Evolutionary conservation across 1,140 invertebrate species (phyloP).

Genomic region (Drosophila paulistorum): DNA sequence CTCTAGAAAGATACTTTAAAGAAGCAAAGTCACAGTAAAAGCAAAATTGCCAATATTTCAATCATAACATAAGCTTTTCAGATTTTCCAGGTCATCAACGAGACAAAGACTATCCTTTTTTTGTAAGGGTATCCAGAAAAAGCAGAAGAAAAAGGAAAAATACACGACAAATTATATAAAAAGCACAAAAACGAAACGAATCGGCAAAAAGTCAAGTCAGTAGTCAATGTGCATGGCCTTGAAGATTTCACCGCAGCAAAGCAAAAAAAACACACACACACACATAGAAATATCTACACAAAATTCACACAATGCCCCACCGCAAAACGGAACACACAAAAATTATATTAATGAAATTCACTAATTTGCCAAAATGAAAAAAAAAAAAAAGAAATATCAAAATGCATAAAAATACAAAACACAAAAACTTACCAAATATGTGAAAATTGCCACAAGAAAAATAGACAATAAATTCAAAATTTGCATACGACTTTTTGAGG

Average conservation of each 20-base stretch:
- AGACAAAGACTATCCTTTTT: neutral
- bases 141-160: slow-evolving; percentile 10
- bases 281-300: slow-evolving; percentile 57
- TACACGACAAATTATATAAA: slow-evolving; percentile 68
- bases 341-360: slow-evolving; percentile 64
- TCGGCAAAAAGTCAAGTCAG: slow-evolving; percentile 65
- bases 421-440: slow-evolving; percentile 36
- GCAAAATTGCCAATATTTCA: too few species aligned
- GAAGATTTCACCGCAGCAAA: slow-evolving; percentile 72
- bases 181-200: slow-evolving; percentile 54
- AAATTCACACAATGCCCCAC: slow-evolving; percentile 54
- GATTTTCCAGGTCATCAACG: too few species aligned
- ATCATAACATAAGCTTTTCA: too few species aligned
- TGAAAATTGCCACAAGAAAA: slow-evolving; percentile 20
- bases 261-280: slow-evolving; percentile 16
- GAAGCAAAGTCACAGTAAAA: too few species aligned
- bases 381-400: neutral
- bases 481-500: slow-evolving; percentile 38
- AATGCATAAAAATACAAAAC: slow-evolving; percentile 56
- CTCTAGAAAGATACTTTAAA: neutral
- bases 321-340: slow-evolving; percentile 29
- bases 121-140: slow-evolving; percentile 18
- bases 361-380: slow-evolving; percentile 64
- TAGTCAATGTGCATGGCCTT: slow-evolving; percentile 72
- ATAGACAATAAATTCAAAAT: neutral